phyloP scores from a whole-genome alignment of 2,113 vertebrate species.

The Amphilophus citrinellus region DNA sequence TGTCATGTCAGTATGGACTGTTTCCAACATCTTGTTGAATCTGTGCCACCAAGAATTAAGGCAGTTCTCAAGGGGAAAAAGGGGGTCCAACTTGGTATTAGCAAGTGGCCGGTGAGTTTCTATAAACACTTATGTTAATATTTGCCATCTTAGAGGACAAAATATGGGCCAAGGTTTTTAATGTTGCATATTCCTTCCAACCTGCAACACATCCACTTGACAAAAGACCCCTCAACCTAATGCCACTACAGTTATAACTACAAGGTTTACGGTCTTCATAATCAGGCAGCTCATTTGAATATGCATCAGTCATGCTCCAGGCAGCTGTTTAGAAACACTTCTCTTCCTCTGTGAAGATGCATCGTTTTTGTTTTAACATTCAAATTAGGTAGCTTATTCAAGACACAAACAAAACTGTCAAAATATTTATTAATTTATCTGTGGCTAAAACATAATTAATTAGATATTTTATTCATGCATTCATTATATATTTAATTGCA shows the following conservation, averaged over 20 bases:
- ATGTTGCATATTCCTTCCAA: slow-evolving; percentile 28
- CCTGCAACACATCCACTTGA: slow-evolving; percentile 27
- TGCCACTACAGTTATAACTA: slow-evolving; percentile 50
- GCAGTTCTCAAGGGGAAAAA: not conserved
- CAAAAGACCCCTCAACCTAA: slow-evolving; percentile 49
- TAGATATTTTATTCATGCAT: slow-evolving; percentile 32
- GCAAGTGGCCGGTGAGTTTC: not conserved
- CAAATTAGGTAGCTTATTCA: slow-evolving; percentile 31
- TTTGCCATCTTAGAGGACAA: not conserved
- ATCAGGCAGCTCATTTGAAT: slow-evolving; percentile 66
- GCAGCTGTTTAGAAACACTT: slow-evolving; percentile 62
- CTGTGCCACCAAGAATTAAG: not conserved
- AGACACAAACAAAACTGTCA: slow-evolving; percentile 31
- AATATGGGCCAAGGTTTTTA: slow-evolving; percentile 20
- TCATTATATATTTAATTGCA: slow-evolving; percentile 1
- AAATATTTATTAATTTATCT: slow-evolving; percentile 8
- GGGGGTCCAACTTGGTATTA: not conserved
- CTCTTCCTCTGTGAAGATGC: slow-evolving; percentile 50
- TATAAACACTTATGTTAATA: not conserved
- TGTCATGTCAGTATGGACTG: not conserved
- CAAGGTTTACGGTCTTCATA: slow-evolving; percentile 59
- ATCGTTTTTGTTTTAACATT: slow-evolving; percentile 40
- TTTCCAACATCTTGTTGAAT: not conserved
- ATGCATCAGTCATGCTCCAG: slow-evolving; percentile 65
- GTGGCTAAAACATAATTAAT: slow-evolving; percentile 46